Percentiles rank a stretch among this genome's conserved stretches.
Evolutionary conservation across 2,888 invertebrate species (phyloP).

Genomic region (Tetropium fuscum): DNA sequence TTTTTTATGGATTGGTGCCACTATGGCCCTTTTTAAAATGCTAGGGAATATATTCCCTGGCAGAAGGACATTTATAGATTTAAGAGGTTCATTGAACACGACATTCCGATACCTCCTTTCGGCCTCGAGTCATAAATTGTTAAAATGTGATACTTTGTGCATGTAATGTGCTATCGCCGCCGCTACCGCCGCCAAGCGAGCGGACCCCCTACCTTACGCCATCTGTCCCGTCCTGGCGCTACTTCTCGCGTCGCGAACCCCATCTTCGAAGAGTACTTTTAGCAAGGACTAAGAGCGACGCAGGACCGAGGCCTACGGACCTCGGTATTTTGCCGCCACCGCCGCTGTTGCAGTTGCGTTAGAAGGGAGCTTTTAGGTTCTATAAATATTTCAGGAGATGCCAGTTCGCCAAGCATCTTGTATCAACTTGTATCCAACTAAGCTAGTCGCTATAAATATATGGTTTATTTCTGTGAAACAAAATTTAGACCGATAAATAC

Average conservation of each 20-base stretch:
- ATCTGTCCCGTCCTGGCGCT: conserved; percentile 11
- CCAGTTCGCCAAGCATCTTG: background rate
- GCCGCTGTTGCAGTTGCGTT: background rate
- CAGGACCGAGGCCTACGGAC: background rate
- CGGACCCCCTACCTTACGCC: conserved; percentile 4
- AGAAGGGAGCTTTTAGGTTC: background rate
- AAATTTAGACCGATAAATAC: no score
- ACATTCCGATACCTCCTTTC: no score
- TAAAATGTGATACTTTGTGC: no score
- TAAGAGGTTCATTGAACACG: no score
- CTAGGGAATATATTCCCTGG: no score
- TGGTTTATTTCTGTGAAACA: no score
- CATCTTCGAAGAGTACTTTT: conserved; percentile 26
- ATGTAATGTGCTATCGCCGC: background rate
- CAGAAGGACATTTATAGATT: no score
- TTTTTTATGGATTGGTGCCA: no score
- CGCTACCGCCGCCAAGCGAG: background rate
- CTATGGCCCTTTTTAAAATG: no score
- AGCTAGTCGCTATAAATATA: no score
- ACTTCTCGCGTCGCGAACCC: conserved; percentile 29
- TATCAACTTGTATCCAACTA: no score
- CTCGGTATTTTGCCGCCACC: background rate
- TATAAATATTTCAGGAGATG: background rate
- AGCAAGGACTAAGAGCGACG: conserved; percentile 4
- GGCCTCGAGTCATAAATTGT: no score